Evolutionary conservation across 2,113 vertebrate genomes (phyloP).

Genomic region (Phyllostomus hastatus): DNA sequence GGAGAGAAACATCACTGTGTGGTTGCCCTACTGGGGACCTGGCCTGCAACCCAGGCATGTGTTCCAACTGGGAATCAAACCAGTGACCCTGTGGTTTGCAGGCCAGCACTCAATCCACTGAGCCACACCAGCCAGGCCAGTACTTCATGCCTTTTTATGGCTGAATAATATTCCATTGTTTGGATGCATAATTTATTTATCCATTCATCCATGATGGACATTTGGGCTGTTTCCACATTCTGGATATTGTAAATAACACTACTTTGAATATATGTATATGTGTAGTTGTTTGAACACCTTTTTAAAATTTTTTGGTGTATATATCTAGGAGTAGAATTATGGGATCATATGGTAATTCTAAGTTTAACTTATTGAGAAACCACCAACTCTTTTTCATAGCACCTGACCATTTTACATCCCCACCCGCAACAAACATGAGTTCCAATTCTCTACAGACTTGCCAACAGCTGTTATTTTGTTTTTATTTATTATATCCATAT

Average conservation of each 20-base stretch:
- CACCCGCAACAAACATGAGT: background rate
- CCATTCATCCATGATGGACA: background rate
- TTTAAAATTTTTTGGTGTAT: background rate
- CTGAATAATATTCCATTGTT: background rate
- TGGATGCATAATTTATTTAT: background rate
- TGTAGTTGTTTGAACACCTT: background rate
- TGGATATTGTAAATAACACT: background rate
- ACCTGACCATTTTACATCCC: background rate
- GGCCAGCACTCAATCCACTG: too few relatives aligned
- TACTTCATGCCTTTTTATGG: background rate
- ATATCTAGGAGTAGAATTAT: background rate
- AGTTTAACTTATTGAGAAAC: background rate
- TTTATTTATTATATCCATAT: slow-evolving; percentile 23
- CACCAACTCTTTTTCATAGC: background rate
- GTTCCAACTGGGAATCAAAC: too few relatives aligned
- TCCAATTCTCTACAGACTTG: background rate
- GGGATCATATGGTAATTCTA: background rate
- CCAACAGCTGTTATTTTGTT: background rate
- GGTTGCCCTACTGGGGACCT: too few relatives aligned
- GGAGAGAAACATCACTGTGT: too few relatives aligned
- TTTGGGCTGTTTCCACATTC: background rate
- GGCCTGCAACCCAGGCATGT: too few relatives aligned
- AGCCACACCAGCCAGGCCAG: too few relatives aligned
- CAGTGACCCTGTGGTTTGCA: too few relatives aligned
- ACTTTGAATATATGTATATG: background rate